Conservation (phyloP, 2,888 invertebrate species). For the Megaustenia siamemsis region DNA sequence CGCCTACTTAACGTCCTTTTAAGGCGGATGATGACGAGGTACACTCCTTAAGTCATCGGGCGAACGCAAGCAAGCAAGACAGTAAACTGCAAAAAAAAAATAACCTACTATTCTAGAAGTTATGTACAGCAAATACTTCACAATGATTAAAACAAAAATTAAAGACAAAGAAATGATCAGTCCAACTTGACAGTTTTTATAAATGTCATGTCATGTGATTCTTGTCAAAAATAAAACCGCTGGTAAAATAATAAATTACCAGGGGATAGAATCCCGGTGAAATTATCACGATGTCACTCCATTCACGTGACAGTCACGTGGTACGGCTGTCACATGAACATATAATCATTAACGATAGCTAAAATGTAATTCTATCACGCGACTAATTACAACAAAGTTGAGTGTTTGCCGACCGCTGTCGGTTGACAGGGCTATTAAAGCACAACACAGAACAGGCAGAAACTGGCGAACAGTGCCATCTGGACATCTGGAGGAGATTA, state of each 20-base stretch:
- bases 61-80: too few species aligned
- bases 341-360: conserved; percentile 27
- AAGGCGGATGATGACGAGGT: too few species aligned
- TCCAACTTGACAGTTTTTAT: too few species aligned
- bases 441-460: background rate
- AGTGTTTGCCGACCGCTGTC: conserved; percentile 24
- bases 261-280: background rate
- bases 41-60: too few species aligned
- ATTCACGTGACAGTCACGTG: background rate
- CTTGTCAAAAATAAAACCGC: too few species aligned
- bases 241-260: conserved; percentile 23
- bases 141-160: too few species aligned
- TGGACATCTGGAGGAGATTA: conserved; percentile 27
- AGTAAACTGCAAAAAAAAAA: too few species aligned
- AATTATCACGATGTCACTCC: background rate
- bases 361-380: conserved; percentile 18
- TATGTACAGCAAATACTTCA: too few species aligned
- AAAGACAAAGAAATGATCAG: too few species aligned
- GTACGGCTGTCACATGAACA: conserved; percentile 3
- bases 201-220: too few species aligned
- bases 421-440: background rate
- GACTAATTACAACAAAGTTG: background rate
- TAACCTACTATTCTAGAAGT: too few species aligned
- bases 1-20: too few species aligned
- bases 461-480: background rate